Evolutionary conservation across 2,797 vertebrate species (phyloP).

Genomic region (Eurystomus glaucurus): DNA sequence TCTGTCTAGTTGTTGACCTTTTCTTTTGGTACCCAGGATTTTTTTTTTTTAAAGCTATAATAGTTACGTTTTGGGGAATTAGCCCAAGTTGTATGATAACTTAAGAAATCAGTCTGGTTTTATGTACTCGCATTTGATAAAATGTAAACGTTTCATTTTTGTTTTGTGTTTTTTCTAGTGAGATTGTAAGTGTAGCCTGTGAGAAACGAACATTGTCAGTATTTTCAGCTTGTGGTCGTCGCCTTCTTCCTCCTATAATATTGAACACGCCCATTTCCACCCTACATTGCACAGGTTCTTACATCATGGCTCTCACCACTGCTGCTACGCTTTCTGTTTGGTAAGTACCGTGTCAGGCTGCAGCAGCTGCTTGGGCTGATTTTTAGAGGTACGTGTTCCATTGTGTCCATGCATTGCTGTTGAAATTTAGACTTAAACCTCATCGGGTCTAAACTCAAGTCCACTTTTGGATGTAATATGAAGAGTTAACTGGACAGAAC

Average conservation of each 20-base stretch:
- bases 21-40: not conserved
- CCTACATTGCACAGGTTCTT: slow-evolving; percentile 92
- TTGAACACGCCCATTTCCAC: slow-evolving; percentile 91
- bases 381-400: not conserved
- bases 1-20: not conserved
- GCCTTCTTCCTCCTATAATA: slow-evolving; percentile 94
- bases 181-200: slow-evolving; percentile 92
- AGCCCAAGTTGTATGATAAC: not conserved
- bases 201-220: slow-evolving; percentile 94
- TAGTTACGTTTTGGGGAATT: not conserved
- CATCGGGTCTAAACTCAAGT: not conserved
- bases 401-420: not conserved
- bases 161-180: slow-evolving; percentile 79
- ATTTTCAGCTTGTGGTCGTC: slow-evolving; percentile 93
- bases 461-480: not conserved
- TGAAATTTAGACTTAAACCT: not conserved
- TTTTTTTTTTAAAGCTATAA: not conserved
- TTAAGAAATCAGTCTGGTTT: not conserved
- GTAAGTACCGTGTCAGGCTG: slow-evolving; percentile 76
- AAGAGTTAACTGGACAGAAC: not conserved
- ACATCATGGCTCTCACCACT: slow-evolving; percentile 93
- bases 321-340: slow-evolving; percentile 94
- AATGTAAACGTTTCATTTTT: not conserved
- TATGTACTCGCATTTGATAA: not conserved
- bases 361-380: not conserved